Base-by-base conservation (phyloP, 1,140 invertebrate genomes). In the Hylyphantes graminicola region DNA sequence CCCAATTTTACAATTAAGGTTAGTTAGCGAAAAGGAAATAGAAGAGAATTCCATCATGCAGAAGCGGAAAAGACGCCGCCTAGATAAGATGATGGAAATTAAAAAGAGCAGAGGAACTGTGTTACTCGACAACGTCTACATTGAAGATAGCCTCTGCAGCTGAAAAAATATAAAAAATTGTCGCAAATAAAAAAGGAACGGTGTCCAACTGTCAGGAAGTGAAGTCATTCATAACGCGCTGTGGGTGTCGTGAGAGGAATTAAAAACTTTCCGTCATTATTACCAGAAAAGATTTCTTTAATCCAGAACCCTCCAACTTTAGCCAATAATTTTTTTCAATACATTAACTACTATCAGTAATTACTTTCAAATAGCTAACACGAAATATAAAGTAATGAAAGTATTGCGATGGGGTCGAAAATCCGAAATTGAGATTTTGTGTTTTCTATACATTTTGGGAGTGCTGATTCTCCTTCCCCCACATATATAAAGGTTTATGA, bases 1-100 rank as follows among this genome's bases (percentile, higher is more conserved):
- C 12, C 15, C 74, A 61, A 76, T 63, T 76, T 64, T 57, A 76
- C 74, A 76, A 76, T 76, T 76, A 76, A 64, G 74, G 74, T 64
- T 76, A 51, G 74, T 61, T 76, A 61, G 48, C 54, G 4, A 50
- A 35, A 35, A 70, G 68, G 50, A 70, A 70, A 70, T 70, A 55
- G 59, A 73, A 21, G 53, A n/a, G 57, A 35, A 67, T 67, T 61
- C 19, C 35, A n/a, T 17, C 51, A 50, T 76, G n/a, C 35, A 50
- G 57, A 13, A 74, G 72, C 19, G n/a, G 57, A 57, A 70, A 7
- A 70, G 68, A 70, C 54, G 68, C 50, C n/a, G 17, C 35, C 35
- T 35, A 35, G 35, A 35, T 35, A 35, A 35, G 35, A 35, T 35
- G 35, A 35, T 35, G 35, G 35, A 35, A 35, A 35, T 35, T 35